Evolutionary conservation across 2,113 vertebrate genomes (phyloP), one percentile per base, ranked within the genome.

Genomic region (Thamnaconus septentrionalis): DNA sequence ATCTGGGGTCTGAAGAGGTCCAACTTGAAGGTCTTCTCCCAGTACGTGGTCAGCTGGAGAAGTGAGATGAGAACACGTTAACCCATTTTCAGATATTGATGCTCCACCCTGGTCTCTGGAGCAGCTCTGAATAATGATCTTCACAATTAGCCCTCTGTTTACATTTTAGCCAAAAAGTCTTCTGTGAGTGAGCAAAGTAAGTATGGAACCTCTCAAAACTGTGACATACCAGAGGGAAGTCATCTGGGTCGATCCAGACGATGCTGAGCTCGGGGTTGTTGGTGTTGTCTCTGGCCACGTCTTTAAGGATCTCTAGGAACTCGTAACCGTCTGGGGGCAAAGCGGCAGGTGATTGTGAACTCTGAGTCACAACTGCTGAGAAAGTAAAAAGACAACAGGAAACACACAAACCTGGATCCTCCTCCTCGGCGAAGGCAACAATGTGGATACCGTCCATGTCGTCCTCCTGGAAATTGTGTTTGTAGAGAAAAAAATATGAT

Each of bases 21-120:
- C 52, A 99, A 86, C 77, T 96, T 97, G 91, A 99, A 99, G 59
- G 94, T 98, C 90, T 95, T 98, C 70, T 99, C 97, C 97, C 97
- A 99, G 62, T 98, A 99, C n/a, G 95, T 93, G 73, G 96, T 94
- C 49, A 99, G 90, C 97, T 99, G 89, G n/a, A 77, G 72, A 40
- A 67, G 61, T 0, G 56, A 85, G 56, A 87, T 60, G 81, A 50
- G 64, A 31, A 31, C 18, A 31, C 1, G 18, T 31, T 31, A 31
- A 2, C 18, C 18, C 18, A 31, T 31, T 31, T 31, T 31, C 18
- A 31, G 18, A 31, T 31, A 31, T 31, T 31, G 18, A 31, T 31
- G 18, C 18, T 31, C 18, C 18, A 31, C 18, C 3, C 46, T 43
- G 10, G 41, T 18, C 62, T 6, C 31, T n/a, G 18, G 18, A 40